Base-by-base conservation (phyloP, 2,888 invertebrate genomes). In the Apamea monoglypha region DNA sequence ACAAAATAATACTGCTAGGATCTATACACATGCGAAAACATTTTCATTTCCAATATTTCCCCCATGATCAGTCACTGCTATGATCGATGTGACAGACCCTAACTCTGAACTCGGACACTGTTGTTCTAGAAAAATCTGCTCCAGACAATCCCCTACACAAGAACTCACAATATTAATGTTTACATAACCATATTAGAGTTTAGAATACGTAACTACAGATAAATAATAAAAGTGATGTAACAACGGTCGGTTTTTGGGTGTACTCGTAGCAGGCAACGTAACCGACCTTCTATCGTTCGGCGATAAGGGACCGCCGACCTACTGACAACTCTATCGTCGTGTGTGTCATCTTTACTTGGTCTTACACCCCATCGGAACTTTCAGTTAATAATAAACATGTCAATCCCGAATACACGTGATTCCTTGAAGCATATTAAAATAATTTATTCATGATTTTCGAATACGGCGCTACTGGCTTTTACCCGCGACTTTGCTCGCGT, bases 241-340 rank as follows among this genome's bases (percentile, higher is more conserved):
- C 75, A 81, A 83, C 70, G 74, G 63, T 66, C 47, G 21, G 74
- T 75, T 86, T 78, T n/a, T n/a, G n/a, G 76, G 84, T 80, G 84
- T 82, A n/a, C n/a, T n/a, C n/a, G 69, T 79, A 80, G 59, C 73
- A 59, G 73, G 72, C 81, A 74, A 81, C 72, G 76, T 50, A 67
- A 69, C 68, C 80, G 89, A 90, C 89, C 90, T 89, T 87, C 89
- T 90, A 90, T 89, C 90, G n/a, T 56, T n/a, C 36, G 10, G n/a
- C 32, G 87, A 89, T 87, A 89, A 88, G 79, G 61, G 50, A 12
- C 32, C 50, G 67, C 44, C 61, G 67, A 64, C 67, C 53, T 53
- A 83, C 74, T 72, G 70, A 80, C 66, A 78, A 50, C 68, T 68
- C 29, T 50, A 50, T 74, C 75, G 64, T 56, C 64, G 53, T 56